Base-by-base conservation (phyloP, 2,888 invertebrate species). In the Elaeidobius kamerunicus region DNA sequence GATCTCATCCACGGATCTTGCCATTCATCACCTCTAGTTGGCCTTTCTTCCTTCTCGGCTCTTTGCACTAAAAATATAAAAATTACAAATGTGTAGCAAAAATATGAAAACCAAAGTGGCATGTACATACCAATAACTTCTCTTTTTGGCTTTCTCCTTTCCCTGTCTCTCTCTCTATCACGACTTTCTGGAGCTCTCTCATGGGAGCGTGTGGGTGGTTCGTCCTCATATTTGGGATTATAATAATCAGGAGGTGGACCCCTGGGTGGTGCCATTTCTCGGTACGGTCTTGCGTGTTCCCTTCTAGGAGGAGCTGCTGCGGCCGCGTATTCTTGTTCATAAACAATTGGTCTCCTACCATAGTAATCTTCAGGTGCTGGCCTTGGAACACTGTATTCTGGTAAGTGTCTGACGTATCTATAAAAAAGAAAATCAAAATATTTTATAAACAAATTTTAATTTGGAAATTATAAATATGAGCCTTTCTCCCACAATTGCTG, bases 1-100 rank as follows among this genome's bases (percentile, higher is more conserved):
- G 82, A 80, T 23, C 86, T 75, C 86, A 91, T 91, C 95, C 95
- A 96, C 0, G 95, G 95, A 75, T 96, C 95, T 35, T 88, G 88
- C 94, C 95, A 96, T 65, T 94, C 94, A 69, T 95, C 94, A 0
- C 83, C 87, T 35, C 82, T 80, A 23, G 65, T 66, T 7, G 45
- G 51, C 63, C 55, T 51, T n/a, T 54, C 53, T 30, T 61, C 63
- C 34, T 61, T 66, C n/a, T 49, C 52, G 1, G 55, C 84, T 18
- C 88, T 80, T 69, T 88, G 88, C 1, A 89, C 87, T 58, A 87
- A 88, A 52, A 42, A 23, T 41, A 19, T 7, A 40, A 68, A 86
- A 86, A 4, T 85, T 6, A 23, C 9, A 23, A 9, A 23, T 77
- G 3, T 84, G 79, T 0, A 87, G 81, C 3, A 85, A 12, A n/a